Conservation (phyloP, 2,113 vertebrate genomes). For the Eudyptes chrysolophus region DNA sequence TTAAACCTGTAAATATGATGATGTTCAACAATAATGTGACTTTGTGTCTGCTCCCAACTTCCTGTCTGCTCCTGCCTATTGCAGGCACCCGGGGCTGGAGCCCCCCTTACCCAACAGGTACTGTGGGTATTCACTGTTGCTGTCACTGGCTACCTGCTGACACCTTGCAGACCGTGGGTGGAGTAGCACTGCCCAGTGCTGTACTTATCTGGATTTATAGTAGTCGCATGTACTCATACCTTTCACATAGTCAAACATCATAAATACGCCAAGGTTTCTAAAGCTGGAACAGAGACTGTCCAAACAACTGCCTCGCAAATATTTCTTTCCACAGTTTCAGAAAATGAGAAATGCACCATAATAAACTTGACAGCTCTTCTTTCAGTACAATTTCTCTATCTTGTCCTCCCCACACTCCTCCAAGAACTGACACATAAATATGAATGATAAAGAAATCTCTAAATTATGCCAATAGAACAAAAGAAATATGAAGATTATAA, state of each 20-base stretch:
- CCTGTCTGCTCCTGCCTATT: neutral
- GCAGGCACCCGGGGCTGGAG: neutral
- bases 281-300: neutral
- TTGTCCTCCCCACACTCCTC: neutral
- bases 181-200: neutral
- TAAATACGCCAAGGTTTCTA: neutral
- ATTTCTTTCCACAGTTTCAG: neutral
- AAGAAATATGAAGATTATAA: constrained; percentile 17
- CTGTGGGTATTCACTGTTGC: accelerated
- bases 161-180: neutral
- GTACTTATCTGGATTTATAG: neutral
- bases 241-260: neutral
- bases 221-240: neutral
- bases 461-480: neutral
- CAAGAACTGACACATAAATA: neutral
- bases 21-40: neutral
- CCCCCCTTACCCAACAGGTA: neutral
- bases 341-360: neutral
- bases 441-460: constrained; percentile 17
- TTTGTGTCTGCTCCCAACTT: neutral
- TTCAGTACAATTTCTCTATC: constrained; percentile 7
- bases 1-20: neutral
- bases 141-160: neutral
- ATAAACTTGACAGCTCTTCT: constrained; percentile 10
- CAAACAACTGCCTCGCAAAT: neutral